Conservation (phyloP, 92 coral and sea anemone genomes). For the Paragorgia papillata region DNA sequence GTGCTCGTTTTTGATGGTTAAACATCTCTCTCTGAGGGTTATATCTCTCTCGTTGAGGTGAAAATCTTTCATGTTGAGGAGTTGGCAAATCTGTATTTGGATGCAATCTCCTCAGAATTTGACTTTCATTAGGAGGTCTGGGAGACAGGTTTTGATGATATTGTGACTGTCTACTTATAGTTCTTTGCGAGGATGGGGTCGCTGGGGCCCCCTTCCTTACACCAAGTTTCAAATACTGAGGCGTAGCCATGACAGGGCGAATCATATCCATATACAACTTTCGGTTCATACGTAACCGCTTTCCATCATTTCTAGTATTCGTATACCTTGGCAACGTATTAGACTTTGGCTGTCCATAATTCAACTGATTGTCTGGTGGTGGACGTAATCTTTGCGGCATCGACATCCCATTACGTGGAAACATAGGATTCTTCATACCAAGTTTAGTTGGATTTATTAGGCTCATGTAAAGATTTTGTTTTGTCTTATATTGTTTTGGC, state of each 20-base stretch:
- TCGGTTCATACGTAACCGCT: constrained; percentile 77
- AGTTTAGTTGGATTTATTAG: constrained; percentile 70
- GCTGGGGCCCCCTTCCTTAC: constrained; percentile 2
- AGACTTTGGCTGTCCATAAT: constrained; percentile 10
- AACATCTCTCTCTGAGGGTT: background rate
- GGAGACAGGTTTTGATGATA: constrained; percentile 12
- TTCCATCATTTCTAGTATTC: constrained; percentile 52
- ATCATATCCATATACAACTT: constrained; percentile 82
- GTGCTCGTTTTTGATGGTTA: constrained; percentile 5
- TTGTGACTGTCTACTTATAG: constrained; percentile 36
- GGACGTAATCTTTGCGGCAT: constrained; percentile 16
- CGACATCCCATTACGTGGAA: constrained; percentile 26
- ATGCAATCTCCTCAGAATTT: constrained; percentile 8
- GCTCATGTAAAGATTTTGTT: constrained; percentile 87
- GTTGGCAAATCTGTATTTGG: constrained; percentile 1
- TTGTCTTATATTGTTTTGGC: constrained; percentile 83
- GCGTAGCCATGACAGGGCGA: constrained; percentile 63
- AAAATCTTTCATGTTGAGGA: background rate
- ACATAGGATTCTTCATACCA: background rate
- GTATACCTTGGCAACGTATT: constrained; percentile 43
- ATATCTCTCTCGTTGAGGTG: background rate
- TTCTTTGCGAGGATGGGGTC: constrained; percentile 39
- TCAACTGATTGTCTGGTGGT: constrained; percentile 7
- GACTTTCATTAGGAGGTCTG: constrained; percentile 34
- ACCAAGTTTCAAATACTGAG: constrained; percentile 62